phyloP scores from a whole-genome alignment of 2,888 invertebrate genomes.

The Epicampocera succincta region DNA sequence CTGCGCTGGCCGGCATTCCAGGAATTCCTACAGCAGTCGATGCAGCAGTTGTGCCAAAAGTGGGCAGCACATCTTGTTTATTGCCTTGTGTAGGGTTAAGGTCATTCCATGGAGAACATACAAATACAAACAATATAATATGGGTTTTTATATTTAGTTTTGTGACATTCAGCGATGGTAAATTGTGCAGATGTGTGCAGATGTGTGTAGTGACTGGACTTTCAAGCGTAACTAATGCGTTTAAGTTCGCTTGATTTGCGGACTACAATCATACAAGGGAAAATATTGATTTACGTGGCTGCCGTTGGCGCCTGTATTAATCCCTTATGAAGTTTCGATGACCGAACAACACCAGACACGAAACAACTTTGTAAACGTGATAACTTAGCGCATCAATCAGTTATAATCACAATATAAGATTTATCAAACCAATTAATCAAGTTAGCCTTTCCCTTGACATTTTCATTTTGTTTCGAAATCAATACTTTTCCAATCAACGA shows the following conservation, averaged over 20 bases:
- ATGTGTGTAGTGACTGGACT: background rate
- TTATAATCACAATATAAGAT: too few species aligned
- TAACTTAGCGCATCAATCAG: too few species aligned
- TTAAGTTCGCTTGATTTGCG: conserved; percentile 27
- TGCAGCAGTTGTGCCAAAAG: conserved; percentile 58
- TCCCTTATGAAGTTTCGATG: too few species aligned
- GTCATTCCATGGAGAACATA: conserved; percentile 47
- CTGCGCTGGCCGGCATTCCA: conserved; percentile 36
- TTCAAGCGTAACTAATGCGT: conserved; percentile 31
- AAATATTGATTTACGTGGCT: background rate
- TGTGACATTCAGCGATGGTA: background rate
- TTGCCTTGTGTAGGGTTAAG: conserved; percentile 70
- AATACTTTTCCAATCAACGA: too few species aligned
- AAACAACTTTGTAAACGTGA: too few species aligned
- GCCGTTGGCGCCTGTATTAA: too few species aligned
- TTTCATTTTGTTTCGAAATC: too few species aligned
- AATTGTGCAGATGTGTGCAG: conserved; percentile 10
- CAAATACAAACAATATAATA: conserved; percentile 12
- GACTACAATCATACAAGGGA: background rate
- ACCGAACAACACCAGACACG: too few species aligned
- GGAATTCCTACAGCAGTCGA: conserved; percentile 11
- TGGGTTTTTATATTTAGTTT: conserved; percentile 6
- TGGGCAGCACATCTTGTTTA: conserved; percentile 73
- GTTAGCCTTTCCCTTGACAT: too few species aligned
- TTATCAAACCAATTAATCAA: too few species aligned